phyloP scores from a whole-genome alignment of 2,797 vertebrate species.

The Echiichthys vipera region DNA sequence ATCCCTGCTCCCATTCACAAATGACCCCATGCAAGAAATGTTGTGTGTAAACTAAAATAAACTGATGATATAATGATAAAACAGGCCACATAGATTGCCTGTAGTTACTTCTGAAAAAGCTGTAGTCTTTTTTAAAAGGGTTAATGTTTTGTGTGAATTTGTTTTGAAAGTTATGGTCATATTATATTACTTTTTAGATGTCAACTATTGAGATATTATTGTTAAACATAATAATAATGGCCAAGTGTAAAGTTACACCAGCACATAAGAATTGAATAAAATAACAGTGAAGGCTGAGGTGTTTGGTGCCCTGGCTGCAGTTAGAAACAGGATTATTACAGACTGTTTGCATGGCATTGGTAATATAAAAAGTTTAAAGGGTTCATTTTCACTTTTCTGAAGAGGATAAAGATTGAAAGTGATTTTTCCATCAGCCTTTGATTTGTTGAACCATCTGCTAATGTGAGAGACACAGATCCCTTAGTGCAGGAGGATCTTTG shows the following conservation, averaged over 20 bases:
- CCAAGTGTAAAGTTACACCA: background rate
- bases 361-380: background rate
- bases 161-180: background rate
- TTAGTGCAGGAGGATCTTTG: constrained; percentile 40
- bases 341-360: background rate
- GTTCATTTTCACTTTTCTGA: background rate
- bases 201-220: background rate
- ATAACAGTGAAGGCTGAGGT: background rate
- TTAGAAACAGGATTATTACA: background rate
- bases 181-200: background rate
- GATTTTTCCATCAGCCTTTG: constrained; percentile 40
- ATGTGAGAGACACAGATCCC: constrained; percentile 29
- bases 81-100: too few relatives aligned
- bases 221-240: background rate
- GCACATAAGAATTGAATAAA: background rate
- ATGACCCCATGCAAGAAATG: too few relatives aligned
- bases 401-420: constrained; percentile 12
- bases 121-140: background rate
- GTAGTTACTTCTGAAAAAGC: background rate
- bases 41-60: too few relatives aligned
- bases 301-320: background rate
- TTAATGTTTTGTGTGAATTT: too few relatives aligned
- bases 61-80: too few relatives aligned
- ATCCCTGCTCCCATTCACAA: too few relatives aligned
- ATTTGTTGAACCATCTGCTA: constrained; percentile 43